phyloP scores from a whole-genome alignment of 1,140 invertebrate species.

The Grapholita molesta region DNA sequence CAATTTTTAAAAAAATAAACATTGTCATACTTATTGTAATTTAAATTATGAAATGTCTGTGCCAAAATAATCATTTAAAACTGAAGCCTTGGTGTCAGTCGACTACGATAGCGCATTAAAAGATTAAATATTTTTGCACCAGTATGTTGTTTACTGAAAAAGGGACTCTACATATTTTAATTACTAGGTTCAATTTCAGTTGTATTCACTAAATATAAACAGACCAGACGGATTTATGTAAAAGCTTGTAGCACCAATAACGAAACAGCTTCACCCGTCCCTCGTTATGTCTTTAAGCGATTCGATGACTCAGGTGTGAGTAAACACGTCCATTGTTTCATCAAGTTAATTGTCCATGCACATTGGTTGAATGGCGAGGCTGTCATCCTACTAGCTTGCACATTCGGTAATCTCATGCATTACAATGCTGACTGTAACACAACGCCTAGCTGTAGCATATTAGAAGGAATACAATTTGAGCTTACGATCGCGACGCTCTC shows the following conservation, averaged over 20 bases:
- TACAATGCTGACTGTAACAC: slow-evolving; percentile 4
- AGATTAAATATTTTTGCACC: no score
- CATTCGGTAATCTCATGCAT: slow-evolving; percentile 9
- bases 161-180: no score
- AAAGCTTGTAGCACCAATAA: neutral
- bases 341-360: slow-evolving; percentile 8
- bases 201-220: neutral
- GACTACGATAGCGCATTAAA: no score
- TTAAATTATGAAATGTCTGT: neutral
- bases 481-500: neutral
- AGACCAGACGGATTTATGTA: neutral
- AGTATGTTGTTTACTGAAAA: no score
- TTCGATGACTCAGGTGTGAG: neutral
- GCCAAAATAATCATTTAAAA: neutral
- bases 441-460: neutral
- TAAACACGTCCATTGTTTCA: neutral
- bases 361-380: neutral
- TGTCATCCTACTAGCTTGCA: neutral
- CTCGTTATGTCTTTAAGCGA: neutral
- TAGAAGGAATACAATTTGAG: slow-evolving; percentile 10
- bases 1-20: no score
- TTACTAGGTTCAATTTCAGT: no score
- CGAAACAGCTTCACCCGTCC: neutral
- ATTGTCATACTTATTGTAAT: no score
- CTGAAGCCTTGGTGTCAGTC: no score